Evolutionary conservation across 2,888 invertebrate species (phyloP).

Genomic region (Colostygia pectinataria): DNA sequence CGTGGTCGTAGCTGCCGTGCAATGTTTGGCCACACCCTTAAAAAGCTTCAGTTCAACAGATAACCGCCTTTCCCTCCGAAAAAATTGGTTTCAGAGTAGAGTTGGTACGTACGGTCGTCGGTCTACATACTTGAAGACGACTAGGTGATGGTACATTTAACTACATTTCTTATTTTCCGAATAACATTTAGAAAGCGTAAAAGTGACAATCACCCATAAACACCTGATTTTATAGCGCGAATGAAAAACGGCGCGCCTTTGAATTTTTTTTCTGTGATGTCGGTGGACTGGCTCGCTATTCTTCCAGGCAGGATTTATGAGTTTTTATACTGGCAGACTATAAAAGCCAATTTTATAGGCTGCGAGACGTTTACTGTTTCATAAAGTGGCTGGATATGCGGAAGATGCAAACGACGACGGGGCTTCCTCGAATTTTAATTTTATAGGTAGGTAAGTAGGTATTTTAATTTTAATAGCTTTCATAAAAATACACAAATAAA

Average conservation of each 20-base stretch:
- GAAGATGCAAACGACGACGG: constrained; percentile 66
- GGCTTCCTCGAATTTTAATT: constrained; percentile 76
- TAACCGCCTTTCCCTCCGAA: too few relatives aligned
- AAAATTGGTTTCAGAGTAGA: too few relatives aligned
- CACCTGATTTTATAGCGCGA: constrained; percentile 71
- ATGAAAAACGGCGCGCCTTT: constrained; percentile 75
- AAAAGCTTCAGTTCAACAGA: too few relatives aligned
- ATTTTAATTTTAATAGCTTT: too few relatives aligned
- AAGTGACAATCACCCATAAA: constrained; percentile 68
- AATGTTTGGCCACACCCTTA: too few relatives aligned
- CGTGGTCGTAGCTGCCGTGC: too few relatives aligned
- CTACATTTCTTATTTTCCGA: too few relatives aligned
- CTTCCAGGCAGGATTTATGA: constrained; percentile 72
- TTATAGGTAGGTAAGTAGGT: too few relatives aligned
- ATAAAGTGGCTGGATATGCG: constrained; percentile 76
- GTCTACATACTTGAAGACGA: too few relatives aligned
- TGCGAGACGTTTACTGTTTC: constrained; percentile 78
- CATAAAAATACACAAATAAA: too few relatives aligned
- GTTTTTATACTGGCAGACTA: constrained; percentile 72
- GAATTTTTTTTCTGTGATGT: constrained; percentile 76
- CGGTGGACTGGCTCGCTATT: constrained; percentile 59
- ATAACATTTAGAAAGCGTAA: constrained; percentile 46
- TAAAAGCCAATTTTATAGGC: constrained; percentile 78
- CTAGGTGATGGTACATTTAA: too few relatives aligned
- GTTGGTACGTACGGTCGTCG: background rate